phyloP scores from a whole-genome alignment of 2,113 vertebrate species.

The Ursus arctos region DNA sequence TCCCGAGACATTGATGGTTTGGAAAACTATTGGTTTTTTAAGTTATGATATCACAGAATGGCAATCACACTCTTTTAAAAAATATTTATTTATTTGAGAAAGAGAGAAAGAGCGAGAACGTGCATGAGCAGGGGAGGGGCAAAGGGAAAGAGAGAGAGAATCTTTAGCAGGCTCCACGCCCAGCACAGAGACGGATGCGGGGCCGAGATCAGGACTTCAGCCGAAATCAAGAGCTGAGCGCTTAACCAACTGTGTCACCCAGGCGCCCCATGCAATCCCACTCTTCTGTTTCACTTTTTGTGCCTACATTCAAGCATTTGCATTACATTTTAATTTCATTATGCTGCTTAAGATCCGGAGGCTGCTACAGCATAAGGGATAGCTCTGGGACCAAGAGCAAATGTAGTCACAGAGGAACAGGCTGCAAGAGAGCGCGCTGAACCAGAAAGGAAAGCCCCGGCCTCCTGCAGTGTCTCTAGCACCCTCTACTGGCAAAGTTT shows the following conservation, averaged over 20 bases:
- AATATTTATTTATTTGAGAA: background rate
- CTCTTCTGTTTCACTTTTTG: background rate
- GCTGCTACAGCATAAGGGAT: background rate
- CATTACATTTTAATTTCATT: background rate
- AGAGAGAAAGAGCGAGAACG: background rate
- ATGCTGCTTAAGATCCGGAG: background rate
- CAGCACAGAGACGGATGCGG: background rate
- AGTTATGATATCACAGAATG: background rate
- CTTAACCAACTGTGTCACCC: background rate
- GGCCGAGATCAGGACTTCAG: background rate
- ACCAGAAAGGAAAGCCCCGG: background rate
- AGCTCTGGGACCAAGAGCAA: background rate
- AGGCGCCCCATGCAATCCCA: background rate
- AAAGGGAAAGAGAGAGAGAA: background rate
- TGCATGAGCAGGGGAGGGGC: background rate
- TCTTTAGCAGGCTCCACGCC: background rate
- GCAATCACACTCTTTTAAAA: background rate
- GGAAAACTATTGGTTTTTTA: background rate
- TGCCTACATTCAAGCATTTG: background rate
- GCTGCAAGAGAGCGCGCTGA: background rate
- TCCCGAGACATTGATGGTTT: background rate
- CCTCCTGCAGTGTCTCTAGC: background rate
- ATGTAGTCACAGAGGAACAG: background rate
- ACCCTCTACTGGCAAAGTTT: background rate
- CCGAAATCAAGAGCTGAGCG: background rate